phyloP scores from a whole-genome alignment of 2,797 vertebrate genomes.

The Eupleurogrammus muticus region DNA sequence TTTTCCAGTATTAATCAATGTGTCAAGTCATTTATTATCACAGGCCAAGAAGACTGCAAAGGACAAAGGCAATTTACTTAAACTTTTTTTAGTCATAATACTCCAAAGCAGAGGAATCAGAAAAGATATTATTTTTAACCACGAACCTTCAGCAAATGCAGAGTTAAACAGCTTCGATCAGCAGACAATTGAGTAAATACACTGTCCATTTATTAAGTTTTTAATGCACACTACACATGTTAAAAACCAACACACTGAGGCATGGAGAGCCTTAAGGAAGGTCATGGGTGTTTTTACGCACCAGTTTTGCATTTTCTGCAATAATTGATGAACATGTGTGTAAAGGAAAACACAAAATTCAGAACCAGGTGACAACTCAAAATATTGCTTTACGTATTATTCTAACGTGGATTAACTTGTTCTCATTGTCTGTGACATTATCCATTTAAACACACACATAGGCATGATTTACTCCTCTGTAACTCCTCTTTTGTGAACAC shows the following conservation, averaged over 20 bases:
- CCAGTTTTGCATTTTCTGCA: too few species aligned
- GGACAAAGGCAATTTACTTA: conserved; percentile 7
- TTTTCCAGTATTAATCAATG: conserved; percentile 2
- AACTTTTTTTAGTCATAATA: conserved; percentile 7
- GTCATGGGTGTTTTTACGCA: too few species aligned
- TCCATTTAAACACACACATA: too few species aligned
- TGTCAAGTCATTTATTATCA: conserved; percentile 20
- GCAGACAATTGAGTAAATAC: neutral
- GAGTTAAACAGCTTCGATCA: neutral
- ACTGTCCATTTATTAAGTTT: too few species aligned
- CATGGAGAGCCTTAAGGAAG: neutral
- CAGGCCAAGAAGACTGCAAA: neutral
- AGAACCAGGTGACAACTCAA: too few species aligned
- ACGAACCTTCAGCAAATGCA: neutral
- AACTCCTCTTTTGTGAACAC: too few species aligned
- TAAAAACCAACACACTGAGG: neutral
- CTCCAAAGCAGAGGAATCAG: neutral
- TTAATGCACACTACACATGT: neutral
- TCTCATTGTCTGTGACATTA: too few species aligned
- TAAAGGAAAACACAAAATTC: too few species aligned
- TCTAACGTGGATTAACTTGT: too few species aligned
- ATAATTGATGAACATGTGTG: too few species aligned
- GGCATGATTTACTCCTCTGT: too few species aligned
- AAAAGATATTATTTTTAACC: neutral
- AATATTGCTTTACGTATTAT: too few species aligned